Conservation (phyloP, 2,113 vertebrate genomes). For the Sinocyclocheilus grahami region DNA sequence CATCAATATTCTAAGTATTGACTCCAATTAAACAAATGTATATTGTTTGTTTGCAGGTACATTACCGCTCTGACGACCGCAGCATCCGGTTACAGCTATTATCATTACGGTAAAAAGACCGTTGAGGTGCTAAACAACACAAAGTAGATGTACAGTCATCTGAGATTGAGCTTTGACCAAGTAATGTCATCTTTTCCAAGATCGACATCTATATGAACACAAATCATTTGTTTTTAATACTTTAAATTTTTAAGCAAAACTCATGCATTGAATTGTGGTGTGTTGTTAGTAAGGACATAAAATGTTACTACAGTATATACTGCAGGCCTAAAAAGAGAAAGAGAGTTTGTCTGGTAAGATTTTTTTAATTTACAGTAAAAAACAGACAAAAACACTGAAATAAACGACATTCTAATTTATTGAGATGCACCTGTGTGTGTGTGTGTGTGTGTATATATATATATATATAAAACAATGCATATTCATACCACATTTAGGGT, state of each 20-base stretch:
- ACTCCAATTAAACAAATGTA: not conserved
- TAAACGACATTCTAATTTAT: too few relatives aligned
- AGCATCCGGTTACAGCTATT: conserved; percentile 94
- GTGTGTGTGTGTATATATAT: too few relatives aligned
- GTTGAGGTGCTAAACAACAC: conserved; percentile 84
- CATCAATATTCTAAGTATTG: not conserved
- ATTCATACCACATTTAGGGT: not conserved
- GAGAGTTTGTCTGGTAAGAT: too few relatives aligned
- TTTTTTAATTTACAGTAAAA: too few relatives aligned
- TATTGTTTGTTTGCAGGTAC: conserved; percentile 77
- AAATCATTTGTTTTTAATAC: not conserved
- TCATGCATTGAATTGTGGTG: not conserved
- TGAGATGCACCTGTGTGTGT: too few relatives aligned
- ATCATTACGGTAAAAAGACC: conserved; percentile 93
- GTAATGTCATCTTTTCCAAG: not conserved
- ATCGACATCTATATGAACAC: not conserved
- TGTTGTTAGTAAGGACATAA: not conserved
- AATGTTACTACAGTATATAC: not conserved
- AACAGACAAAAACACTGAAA: too few relatives aligned
- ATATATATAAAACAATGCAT: not conserved
- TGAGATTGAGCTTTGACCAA: not conserved
- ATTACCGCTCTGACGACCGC: conserved; percentile 88
- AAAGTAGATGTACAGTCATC: conserved; percentile 50
- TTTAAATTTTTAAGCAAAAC: not conserved
- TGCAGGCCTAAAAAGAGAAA: too few relatives aligned